Evolutionary conservation across 2,113 vertebrate species (phyloP).

Genomic region (Periophthalmus modestus): DNA sequence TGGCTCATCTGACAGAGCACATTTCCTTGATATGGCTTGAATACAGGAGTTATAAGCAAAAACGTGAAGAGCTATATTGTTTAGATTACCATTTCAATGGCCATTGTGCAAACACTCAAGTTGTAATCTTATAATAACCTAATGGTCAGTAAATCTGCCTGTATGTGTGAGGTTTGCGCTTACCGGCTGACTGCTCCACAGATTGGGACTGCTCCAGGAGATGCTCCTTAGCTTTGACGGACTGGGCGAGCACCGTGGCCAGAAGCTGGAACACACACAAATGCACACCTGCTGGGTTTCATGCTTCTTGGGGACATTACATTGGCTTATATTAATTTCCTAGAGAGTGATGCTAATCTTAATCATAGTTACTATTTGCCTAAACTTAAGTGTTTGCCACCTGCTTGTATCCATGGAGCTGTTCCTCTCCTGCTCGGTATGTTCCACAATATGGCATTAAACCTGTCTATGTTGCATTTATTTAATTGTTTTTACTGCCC

Average conservation of each 20-base stretch:
- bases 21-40: background rate
- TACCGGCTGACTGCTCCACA: conserved; percentile 84
- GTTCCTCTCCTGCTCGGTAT: too few species aligned
- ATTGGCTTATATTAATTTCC: too few species aligned
- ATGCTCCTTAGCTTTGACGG: conserved; percentile 88
- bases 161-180: conserved; percentile 30
- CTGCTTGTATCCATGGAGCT: too few species aligned
- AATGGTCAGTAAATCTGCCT: background rate
- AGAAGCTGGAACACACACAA: conserved; percentile 80
- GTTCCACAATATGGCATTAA: too few species aligned
- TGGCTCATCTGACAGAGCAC: background rate
- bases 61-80: background rate
- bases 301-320: too few species aligned
- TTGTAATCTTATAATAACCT: background rate
- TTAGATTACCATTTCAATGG: too few species aligned
- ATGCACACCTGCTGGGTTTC: conserved; percentile 5
- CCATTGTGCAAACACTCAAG: too few species aligned
- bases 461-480: too few species aligned
- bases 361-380: too few species aligned
- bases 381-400: too few species aligned
- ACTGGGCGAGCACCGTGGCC: conserved; percentile 94
- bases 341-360: too few species aligned
- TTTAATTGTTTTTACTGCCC: too few species aligned
- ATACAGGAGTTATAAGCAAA: background rate
- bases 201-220: conserved; percentile 87